A percentile compares a stretch with the other conserved stretches of the same genome.
phyloP scores from a whole-genome alignment of 2,113 vertebrate genomes.

The Pelusios castaneus region DNA sequence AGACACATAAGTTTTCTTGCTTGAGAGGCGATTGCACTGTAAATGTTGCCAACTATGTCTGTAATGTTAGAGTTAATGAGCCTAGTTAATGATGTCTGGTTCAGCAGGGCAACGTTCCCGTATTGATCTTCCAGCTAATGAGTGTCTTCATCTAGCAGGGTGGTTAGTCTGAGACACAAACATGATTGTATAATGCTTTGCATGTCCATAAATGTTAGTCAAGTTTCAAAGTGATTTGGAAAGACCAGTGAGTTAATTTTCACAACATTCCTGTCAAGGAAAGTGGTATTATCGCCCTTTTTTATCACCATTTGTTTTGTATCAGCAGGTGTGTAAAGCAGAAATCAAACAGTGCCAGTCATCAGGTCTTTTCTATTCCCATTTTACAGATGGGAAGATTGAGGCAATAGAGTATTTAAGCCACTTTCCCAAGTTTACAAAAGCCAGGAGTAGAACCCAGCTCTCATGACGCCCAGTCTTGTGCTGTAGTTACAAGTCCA shows the following conservation, averaged over 20 bases:
- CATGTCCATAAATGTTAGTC: neutral
- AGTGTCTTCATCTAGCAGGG: fast-evolving
- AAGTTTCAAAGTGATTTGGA: neutral
- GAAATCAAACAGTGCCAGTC: too few species aligned
- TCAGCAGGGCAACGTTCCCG: neutral
- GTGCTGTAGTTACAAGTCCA: neutral
- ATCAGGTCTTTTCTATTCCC: too few species aligned
- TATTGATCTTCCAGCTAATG: neutral
- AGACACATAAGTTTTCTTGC: fast-evolving
- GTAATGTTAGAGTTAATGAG: neutral
- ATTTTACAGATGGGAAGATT: fast-evolving
- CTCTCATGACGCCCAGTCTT: fast-evolving
- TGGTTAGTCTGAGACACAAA: neutral
- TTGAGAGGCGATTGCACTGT: neutral
- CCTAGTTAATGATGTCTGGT: neutral
- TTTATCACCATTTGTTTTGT: too few species aligned
- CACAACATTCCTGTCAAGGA: neutral
- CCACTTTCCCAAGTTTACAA: too few species aligned
- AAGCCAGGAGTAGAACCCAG: neutral
- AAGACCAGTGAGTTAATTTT: neutral
- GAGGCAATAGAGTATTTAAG: fast-evolving
- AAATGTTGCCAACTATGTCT: neutral
- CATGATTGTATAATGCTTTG: neutral
- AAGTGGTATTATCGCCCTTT: neutral
- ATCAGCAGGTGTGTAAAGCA: too few species aligned